A percentile compares a stretch with the other conserved stretches of the same genome.
Evolutionary conservation across 2,113 vertebrate species (phyloP).

Genomic region (Albula goreensis): DNA sequence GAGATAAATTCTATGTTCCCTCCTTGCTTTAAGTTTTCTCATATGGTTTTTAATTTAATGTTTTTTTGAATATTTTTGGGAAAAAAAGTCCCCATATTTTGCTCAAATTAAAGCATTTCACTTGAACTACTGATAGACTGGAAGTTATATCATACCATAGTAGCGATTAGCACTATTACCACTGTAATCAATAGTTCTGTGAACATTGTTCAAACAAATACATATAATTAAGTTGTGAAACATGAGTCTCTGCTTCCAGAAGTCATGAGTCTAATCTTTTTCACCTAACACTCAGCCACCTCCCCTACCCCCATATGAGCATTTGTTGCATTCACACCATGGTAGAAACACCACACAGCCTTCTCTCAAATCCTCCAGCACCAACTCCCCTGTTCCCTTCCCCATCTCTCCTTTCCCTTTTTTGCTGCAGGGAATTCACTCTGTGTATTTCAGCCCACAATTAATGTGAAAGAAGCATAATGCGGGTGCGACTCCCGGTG

Average conservation of each 20-base stretch:
- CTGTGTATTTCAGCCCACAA: constrained; percentile 79
- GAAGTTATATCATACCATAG: no score
- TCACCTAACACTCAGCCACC: not conserved
- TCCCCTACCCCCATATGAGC: not conserved
- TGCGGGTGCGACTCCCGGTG: constrained; percentile 79
- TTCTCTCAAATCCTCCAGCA: not conserved
- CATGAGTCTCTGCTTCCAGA: not conserved
- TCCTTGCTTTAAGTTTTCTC: not conserved
- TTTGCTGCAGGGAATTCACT: constrained; percentile 57
- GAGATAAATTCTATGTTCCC: no score
- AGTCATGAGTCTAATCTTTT: not conserved
- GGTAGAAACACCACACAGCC: not conserved
- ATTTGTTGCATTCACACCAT: constrained; percentile 22
- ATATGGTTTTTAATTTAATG: not conserved
- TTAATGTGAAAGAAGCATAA: constrained; percentile 84
- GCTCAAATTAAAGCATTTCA: no score
- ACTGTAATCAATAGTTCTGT: not conserved
- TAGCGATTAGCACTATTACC: not conserved
- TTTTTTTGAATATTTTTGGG: not conserved
- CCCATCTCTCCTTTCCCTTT: constrained; percentile 15
- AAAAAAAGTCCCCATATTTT: no score
- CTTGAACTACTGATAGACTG: no score
- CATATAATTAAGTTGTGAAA: not conserved
- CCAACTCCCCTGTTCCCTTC: not conserved
- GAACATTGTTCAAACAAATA: not conserved